Evolutionary conservation across 2,113 vertebrate genomes (phyloP).

Genomic region (Axis porcinus): DNA sequence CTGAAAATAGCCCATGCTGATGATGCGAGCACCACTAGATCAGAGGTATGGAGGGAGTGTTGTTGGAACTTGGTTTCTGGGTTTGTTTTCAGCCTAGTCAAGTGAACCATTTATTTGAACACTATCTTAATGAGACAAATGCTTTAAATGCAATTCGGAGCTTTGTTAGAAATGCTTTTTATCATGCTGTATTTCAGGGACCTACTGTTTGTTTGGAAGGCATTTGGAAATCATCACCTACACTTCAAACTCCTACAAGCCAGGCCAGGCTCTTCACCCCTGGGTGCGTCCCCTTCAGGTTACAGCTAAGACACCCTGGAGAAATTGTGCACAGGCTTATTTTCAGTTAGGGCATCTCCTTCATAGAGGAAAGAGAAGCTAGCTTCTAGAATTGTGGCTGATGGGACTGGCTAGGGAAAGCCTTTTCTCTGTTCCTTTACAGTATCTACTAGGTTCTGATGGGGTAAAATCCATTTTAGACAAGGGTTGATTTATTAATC

Average conservation of each 20-base stretch:
- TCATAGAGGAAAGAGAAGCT: not conserved
- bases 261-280: not conserved
- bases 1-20: not conserved
- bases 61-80: not conserved
- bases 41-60: not conserved
- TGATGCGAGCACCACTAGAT: not conserved
- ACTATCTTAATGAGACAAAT: not conserved
- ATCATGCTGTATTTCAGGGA: not conserved
- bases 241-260: not conserved
- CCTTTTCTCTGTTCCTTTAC: not conserved
- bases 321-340: not conserved
- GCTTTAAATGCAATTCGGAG: not conserved
- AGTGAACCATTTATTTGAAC: not conserved
- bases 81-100: not conserved
- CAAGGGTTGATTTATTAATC: not conserved
- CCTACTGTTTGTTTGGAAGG: not conserved
- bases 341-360: not conserved
- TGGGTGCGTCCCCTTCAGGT: not conserved
- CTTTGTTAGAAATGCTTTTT: not conserved
- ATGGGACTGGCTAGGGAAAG: not conserved
- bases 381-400: not conserved
- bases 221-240: not conserved
- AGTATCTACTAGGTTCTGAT: not conserved
- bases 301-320: not conserved
- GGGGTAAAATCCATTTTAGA: not conserved